These are phyloP conservation scores for Ganaspis sp. DNA, from an alignment of 1,140 invertebrate genomes.

Conservation along the genomic window DNA sequence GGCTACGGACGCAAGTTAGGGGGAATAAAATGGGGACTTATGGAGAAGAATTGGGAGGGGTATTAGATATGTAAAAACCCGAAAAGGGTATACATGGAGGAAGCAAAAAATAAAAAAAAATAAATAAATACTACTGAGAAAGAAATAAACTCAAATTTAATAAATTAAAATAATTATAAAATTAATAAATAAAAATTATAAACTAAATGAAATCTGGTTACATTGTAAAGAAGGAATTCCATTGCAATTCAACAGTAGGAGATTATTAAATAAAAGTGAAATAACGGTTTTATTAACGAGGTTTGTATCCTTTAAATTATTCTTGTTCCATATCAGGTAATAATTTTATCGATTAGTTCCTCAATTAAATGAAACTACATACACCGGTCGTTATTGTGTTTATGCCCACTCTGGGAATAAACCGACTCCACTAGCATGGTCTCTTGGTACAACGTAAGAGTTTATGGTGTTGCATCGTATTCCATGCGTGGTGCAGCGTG, in stretches of 20 bases:
- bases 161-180: no score
- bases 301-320: not conserved
- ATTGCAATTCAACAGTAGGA: conserved; percentile 34
- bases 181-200: no score
- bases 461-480: conserved; percentile 61
- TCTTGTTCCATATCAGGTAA: not conserved
- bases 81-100: no score
- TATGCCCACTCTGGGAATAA: conserved; percentile 58
- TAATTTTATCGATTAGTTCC: conserved; percentile 8
- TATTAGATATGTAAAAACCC: no score
- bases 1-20: no score
- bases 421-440: conserved; percentile 45
- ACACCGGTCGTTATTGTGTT: conserved; percentile 51
- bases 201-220: no score
- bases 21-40: no score
- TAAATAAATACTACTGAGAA: no score
- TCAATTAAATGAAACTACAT: conserved; percentile 27
- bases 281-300: not conserved
- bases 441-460: conserved; percentile 42
- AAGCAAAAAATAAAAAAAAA: no score
- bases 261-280: conserved; percentile 27
- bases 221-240: no score
- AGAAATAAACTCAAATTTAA: no score
- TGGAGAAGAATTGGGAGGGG: no score
- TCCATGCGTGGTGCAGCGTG: conserved; percentile 42